Evolutionary conservation across 2,888 invertebrate genomes (phyloP).

Genomic region (Synanthedon formicaeformis): DNA sequence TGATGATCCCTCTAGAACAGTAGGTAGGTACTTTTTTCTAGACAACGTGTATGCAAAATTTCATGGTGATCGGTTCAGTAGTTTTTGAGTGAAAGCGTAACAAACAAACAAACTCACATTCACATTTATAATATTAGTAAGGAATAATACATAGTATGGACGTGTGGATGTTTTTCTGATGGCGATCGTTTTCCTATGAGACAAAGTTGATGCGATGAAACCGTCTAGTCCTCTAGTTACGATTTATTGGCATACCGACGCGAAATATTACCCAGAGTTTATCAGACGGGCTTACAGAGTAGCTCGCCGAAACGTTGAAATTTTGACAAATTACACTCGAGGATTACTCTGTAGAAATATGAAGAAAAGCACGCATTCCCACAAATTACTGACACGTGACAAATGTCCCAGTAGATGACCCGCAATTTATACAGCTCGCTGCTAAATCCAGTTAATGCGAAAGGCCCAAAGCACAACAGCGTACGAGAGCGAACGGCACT

Average conservation of each 20-base stretch:
- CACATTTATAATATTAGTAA: too few relatives aligned
- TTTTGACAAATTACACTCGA: constrained; percentile 51
- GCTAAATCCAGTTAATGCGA: constrained; percentile 29
- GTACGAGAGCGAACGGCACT: constrained; percentile 7
- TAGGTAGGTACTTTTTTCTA: too few relatives aligned
- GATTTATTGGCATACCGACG: constrained; percentile 12
- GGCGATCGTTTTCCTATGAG: neutral
- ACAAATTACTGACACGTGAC: constrained; percentile 48
- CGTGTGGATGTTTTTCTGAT: too few relatives aligned
- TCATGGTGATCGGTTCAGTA: too few relatives aligned
- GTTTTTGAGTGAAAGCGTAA: too few relatives aligned
- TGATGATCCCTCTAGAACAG: too few relatives aligned
- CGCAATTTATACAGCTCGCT: constrained; percentile 30
- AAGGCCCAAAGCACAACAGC: constrained; percentile 17
- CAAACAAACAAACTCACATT: too few relatives aligned
- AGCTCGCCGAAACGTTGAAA: constrained; percentile 36
- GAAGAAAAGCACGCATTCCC: constrained; percentile 49
- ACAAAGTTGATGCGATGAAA: neutral
- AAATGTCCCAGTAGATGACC: constrained; percentile 41
- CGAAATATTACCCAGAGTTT: constrained; percentile 35
- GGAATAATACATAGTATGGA: too few relatives aligned
- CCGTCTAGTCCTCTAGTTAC: neutral
- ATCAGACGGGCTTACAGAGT: constrained; percentile 29
- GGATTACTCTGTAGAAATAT: constrained; percentile 48
- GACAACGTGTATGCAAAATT: too few relatives aligned